Evolutionary conservation across 2,113 vertebrate genomes (phyloP), one percentile per base, ranked within the genome.

Genomic region (Orientallactaga bullata): DNA sequence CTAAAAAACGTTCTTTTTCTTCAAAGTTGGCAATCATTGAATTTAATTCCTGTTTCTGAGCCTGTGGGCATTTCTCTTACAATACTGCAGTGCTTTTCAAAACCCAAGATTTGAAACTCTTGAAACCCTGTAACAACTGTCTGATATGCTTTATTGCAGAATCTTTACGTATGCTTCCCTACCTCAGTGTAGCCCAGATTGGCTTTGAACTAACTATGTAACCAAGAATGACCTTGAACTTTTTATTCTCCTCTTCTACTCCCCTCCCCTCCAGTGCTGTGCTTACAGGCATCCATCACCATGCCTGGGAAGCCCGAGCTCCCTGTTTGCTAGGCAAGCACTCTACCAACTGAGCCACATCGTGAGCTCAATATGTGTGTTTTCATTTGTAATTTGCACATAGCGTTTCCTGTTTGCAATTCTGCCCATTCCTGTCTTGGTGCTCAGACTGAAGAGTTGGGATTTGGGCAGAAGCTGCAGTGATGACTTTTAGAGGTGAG

Each of bases 21-120:
- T 83, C 51, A 12, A 92, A 93, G 61, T n/a, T 81, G 85, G 83
- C 5, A 58, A 86, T 78, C 66, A 94, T 95, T 93, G 92, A 51
- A 83, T 86, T 94, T 96, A 82, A 91, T 95, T 96, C 82, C 86
- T 86, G 60, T 65, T 92, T 87, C 76, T 66, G 63, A 95, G 71
- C n/a, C 66, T 86, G 63, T 86, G 55, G 80, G 58, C 88, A 77
- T 71, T 89, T 93, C 83, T 76, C 74, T 85, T 24, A 35, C 42
- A 76, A 55, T 30, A 32, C 55, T 94, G 65, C 55, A 35, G n/a
- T 82, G 68, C 39, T 58, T 94, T 91, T 96, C 61, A 92, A 94
- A 95, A 91, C 66, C 68, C 12, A 18, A 61, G 78, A 72, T 85
- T 82, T 51, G 71, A 74, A 58, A 58, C 47, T 85, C 9, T 37